Percentiles rank a stretch among this genome's conserved stretches.
These are phyloP conservation scores for Aelia acuminata DNA, from an alignment of 2,888 invertebrate species.

Conservation along the genomic window DNA sequence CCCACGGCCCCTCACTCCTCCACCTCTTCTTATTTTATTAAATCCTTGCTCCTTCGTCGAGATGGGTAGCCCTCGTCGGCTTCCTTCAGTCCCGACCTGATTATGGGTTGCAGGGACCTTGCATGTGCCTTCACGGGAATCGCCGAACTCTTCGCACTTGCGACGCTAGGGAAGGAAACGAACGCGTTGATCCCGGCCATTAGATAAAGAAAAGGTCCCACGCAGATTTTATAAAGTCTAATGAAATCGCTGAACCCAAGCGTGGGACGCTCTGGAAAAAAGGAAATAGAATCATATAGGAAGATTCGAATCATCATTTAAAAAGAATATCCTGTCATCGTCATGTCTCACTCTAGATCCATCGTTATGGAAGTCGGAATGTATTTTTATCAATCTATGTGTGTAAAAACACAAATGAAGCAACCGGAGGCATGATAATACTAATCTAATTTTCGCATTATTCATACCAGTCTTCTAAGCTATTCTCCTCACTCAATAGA, in stretches of 20 bases:
- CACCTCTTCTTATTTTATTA: background rate
- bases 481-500: too few species aligned
- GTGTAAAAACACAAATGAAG: too few species aligned
- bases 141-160: background rate
- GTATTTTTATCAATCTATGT: too few species aligned
- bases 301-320: background rate
- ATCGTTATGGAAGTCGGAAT: too few species aligned
- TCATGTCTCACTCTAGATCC: background rate
- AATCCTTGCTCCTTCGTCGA: slow-evolving; percentile 19
- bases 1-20: slow-evolving; percentile 35
- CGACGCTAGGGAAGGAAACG: background rate
- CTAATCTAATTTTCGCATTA: too few species aligned
- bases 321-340: background rate
- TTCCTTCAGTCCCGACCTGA: background rate
- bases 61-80: background rate
- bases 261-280: background rate
- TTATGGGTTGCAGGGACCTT: background rate
- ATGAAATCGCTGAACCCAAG: slow-evolving; percentile 38
- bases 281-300: background rate
- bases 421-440: too few species aligned
- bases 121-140: background rate
- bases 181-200: background rate
- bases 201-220: slow-evolving; percentile 21
- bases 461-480: too few species aligned
- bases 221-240: slow-evolving; percentile 43